Evolutionary conservation across 2,797 vertebrate genomes (phyloP), one percentile per base, ranked within the genome.

Genomic region (Cossypha dichroa): DNA sequence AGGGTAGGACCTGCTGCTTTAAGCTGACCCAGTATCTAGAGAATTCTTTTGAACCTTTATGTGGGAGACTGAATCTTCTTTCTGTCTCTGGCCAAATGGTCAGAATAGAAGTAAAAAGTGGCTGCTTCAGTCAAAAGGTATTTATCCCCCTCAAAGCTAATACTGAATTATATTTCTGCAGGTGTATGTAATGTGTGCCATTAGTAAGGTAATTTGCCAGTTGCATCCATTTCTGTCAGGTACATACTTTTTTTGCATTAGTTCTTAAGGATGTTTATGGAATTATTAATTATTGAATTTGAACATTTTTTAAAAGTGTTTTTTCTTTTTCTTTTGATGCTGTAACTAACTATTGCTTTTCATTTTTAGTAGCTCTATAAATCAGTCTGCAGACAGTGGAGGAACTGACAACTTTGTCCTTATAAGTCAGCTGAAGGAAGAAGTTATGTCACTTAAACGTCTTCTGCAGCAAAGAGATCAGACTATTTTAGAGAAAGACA

Each of bases 371-470:
- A 99, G 99, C 98, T 99, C 99, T 97, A 99, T 99, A 98, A 99
- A 99, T 97, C 99, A 99, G 97, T 99, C 99, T 64, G 98, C 99
- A 98, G 99, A 99, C 98, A 99, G 99, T 90, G 99, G 99, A 86
- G 99, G 99, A 97, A 99, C 99, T 6, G 99, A 99, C 98, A 99
- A 99, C 98, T 99, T 99, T 97, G 99, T 99, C 92, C 99, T 99
- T 94, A 99, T 99, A 98, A 99, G 99, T 97, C 99, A 99, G 95
- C 98, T 99, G 97, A 99, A 99, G 97, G 99, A 99, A 98, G 99
- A 99, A 97, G 99, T 99, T 89, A 99, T 99, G 99, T 99, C 99
- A 67, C 98, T 99, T 93, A 99, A 99, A 97, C 99, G 99, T 96
- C 98, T 99, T 87, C 98, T 99, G 94, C 99, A 99, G 97, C 99